These are phyloP conservation scores for Lucilia cuprina DNA, from an alignment of 1,140 invertebrate species.

Conservation along the genomic window DNA sequence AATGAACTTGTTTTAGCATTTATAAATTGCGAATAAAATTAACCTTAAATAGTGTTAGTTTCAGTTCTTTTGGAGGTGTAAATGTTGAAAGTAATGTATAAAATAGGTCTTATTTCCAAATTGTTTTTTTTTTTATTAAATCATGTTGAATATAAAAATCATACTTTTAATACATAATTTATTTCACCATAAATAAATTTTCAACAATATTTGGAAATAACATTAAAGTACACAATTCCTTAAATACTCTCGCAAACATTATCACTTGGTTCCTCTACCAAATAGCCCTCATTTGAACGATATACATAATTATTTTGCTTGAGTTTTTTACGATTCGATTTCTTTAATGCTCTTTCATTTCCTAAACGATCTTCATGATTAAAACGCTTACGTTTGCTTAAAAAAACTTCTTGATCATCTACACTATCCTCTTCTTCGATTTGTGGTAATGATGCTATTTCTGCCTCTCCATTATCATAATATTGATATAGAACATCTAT, in stretches of 20 bases:
- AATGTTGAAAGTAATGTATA: too few relatives aligned
- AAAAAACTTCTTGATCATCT: conserved; percentile 1
- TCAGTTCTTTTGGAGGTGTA: too few relatives aligned
- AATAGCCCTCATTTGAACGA: conserved; percentile 46
- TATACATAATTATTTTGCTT: conserved; percentile 39
- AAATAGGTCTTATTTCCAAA: too few relatives aligned
- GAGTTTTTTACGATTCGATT: not conserved
- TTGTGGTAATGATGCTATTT: not conserved
- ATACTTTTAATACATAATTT: not conserved
- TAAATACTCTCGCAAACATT: conserved; percentile 31
- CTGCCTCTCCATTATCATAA: not conserved
- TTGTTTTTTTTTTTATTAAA: too few relatives aligned
- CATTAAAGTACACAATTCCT: not conserved
- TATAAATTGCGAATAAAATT: too few relatives aligned
- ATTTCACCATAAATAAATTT: not conserved
- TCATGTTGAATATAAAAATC: too few relatives aligned
- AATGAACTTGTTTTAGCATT: too few relatives aligned
- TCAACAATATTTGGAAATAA: not conserved
- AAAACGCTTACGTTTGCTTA: conserved; percentile 34
- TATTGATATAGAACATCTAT: not conserved
- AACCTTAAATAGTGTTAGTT: too few relatives aligned
- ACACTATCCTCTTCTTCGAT: conserved; percentile 20
- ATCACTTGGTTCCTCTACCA: conserved; percentile 53
- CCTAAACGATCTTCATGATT: not conserved
- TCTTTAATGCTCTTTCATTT: not conserved